These are phyloP conservation scores for Sycophaga agraensis DNA, from an alignment of 1,140 invertebrate species.

Conservation along the genomic window DNA sequence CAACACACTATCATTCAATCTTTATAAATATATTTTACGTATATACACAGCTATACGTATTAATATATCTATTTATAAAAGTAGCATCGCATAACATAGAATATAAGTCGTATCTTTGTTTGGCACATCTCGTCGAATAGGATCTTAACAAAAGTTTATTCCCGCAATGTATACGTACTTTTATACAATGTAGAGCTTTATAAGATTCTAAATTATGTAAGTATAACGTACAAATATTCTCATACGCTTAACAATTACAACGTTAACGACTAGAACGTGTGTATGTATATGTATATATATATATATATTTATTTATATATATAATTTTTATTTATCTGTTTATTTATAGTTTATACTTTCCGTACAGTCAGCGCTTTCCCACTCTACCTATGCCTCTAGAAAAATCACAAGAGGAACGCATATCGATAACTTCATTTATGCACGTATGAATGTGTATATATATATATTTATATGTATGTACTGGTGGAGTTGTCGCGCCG, in stretches of 20 bases:
- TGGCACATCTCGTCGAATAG: slow-evolving; percentile 44
- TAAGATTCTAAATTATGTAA: slow-evolving; percentile 31
- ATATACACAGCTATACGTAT: slow-evolving; percentile 23
- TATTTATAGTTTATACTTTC: slow-evolving; percentile 22
- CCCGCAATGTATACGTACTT: slow-evolving; percentile 31
- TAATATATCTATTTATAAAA: slow-evolving; percentile 36
- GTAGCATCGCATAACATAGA: slow-evolving; percentile 37
- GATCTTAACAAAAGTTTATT: too few relatives aligned
- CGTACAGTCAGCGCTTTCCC: slow-evolving; percentile 2
- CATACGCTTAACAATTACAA: slow-evolving; percentile 31
- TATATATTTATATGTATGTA: background rate
- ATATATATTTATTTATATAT: slow-evolving; percentile 26
- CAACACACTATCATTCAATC: slow-evolving; percentile 8
- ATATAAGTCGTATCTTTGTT: slow-evolving; percentile 44
- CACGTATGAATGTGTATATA: too few relatives aligned
- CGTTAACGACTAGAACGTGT: slow-evolving; percentile 27
- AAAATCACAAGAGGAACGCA: slow-evolving; percentile 27
- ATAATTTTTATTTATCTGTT: slow-evolving; percentile 13
- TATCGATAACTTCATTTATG: too few relatives aligned
- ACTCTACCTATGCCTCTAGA: slow-evolving; percentile 21
- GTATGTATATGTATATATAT: slow-evolving; percentile 29
- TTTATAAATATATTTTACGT: slow-evolving; percentile 24
- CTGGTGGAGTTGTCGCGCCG: background rate
- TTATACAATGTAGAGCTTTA: slow-evolving; percentile 28
- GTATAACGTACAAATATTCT: slow-evolving; percentile 36